Evolutionary conservation across 2,797 vertebrate genomes (phyloP), one percentile per base, ranked within the genome.

Genomic region (Leptodactylus fallax): DNA sequence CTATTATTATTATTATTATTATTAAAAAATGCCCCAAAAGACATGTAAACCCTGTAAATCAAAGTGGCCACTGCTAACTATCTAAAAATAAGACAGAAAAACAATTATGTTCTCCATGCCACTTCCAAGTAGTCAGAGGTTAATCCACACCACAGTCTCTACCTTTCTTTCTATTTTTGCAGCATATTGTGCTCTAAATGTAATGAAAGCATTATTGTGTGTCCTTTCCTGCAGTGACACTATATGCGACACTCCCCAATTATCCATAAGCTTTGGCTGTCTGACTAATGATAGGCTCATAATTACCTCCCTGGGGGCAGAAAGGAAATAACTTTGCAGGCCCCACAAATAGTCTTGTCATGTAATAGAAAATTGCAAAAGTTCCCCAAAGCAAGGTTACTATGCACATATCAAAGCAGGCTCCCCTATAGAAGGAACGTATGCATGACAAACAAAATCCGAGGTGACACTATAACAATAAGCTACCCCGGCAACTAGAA

Each of bases 231-330:
- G 49, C 61, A 67, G 47, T 67, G 77, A 86, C 71, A 76, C 56
- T 23, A 85, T 58, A 74, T 85, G 6, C 53, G 14, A 60, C 56
- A 65, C 23, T 80, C 51, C 47, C 85, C 85, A 86, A 80, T 80
- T 86, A 86, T 56, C 77, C 53, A 58, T 27, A 51, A 65, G 49
- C 60, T 19, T 79, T 47, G 63, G 51, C 63, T 45, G 49, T 71
- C 51, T 47, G 77, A 80, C 23, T 69, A 86, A 71, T 80, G 63
- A 80, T 27, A 12, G 51, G 16, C 9, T 71, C 13, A 58, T 80
- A 86, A 86, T 80, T 9, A 71, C 77, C 67, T 80, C 85, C 85
- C 58, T 71, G 36, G 85, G 72, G 85, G 63, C 21, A 79, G 36
- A 36, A 36, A 36, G 36, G 2, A 36, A 36, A 86, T 79, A 79